Conservation (phyloP, 2,113 vertebrate genomes). For the Vulpes ferrilata region DNA sequence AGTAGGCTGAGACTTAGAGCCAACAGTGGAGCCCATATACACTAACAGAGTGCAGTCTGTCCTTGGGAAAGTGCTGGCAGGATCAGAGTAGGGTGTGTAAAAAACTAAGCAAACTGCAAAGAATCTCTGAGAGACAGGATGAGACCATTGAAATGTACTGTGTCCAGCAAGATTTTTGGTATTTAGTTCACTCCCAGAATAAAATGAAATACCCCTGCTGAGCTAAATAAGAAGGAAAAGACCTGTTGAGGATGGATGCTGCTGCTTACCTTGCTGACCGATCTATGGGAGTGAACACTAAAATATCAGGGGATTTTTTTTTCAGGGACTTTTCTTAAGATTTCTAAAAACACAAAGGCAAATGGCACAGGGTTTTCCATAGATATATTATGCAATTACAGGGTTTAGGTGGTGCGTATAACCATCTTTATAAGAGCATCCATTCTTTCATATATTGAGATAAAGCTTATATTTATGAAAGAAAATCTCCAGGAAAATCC, state of each 20-base stretch:
- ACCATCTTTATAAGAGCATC: neutral
- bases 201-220: neutral
- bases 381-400: neutral
- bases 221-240: neutral
- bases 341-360: neutral
- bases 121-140: neutral
- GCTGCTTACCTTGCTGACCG: neutral
- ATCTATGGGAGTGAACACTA: neutral
- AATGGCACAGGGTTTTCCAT: neutral
- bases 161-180: neutral
- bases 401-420: neutral
- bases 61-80: neutral
- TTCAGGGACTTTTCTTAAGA: neutral
- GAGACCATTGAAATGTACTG: neutral
- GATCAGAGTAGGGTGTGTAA: neutral
- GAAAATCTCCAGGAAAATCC: neutral
- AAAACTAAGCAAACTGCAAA: neutral
- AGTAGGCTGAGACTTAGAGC: neutral
- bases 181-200: neutral
- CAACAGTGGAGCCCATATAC: neutral
- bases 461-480: neutral
- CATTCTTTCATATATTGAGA: neutral
- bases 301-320: neutral
- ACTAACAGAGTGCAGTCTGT: slow-evolving; percentile 17
- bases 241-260: neutral